Percentiles rank a stretch among this genome's conserved stretches.
These are phyloP conservation scores for Trididemnum clinides DNA, from an alignment of 23 tunicate genomes.

Conservation along the genomic window DNA sequence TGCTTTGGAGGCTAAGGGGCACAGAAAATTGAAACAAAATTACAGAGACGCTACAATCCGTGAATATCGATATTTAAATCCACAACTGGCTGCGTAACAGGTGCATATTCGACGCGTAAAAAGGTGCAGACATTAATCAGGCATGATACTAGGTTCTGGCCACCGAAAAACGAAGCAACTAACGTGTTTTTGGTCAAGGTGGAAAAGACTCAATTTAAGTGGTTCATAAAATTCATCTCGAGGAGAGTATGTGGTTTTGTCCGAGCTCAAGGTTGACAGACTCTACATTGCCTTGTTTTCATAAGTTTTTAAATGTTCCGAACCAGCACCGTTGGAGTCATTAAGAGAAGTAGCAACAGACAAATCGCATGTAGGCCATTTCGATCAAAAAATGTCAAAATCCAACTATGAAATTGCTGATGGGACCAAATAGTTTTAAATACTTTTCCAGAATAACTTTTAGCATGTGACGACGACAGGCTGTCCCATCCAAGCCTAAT, in stretches of 20 bases:
- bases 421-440: constrained; percentile 1
- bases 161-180: neutral
- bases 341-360: neutral
- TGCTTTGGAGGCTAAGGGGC: constrained; percentile 19
- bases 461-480: constrained; percentile 7
- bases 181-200: neutral
- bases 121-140: constrained; percentile 24
- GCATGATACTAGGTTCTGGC: constrained; percentile 22
- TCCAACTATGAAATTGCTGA: neutral
- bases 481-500: neutral
- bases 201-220: neutral
- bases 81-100: constrained; percentile 5
- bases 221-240: constrained; percentile 11
- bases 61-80: neutral
- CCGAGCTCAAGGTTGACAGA: neutral
- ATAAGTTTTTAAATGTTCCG: neutral
- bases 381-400: neutral
- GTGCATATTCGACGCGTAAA: neutral
- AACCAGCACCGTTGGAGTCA: neutral
- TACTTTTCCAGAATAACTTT: neutral
- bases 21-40: constrained; percentile 12
- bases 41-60: neutral
- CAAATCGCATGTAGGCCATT: neutral
- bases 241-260: neutral
- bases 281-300: neutral